Conservation (phyloP, 2,888 invertebrate species). For the Ganaspis brasiliensis region DNA sequence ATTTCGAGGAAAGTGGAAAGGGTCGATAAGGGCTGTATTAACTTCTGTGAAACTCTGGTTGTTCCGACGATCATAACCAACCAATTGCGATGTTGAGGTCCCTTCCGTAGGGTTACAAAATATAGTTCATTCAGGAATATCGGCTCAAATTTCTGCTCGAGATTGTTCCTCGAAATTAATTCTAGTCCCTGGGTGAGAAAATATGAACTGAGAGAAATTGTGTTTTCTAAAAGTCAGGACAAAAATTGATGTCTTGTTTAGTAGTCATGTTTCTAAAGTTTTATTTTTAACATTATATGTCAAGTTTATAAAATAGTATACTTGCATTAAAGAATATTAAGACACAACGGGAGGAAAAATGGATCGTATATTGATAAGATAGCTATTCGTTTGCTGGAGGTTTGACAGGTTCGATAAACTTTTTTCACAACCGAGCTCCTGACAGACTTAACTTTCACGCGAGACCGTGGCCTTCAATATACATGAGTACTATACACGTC, state of each 20-base stretch:
- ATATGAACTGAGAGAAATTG: not conserved
- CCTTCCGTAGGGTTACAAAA: conserved; percentile 53
- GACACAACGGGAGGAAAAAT: conserved; percentile 2
- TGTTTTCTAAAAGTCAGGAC: no score
- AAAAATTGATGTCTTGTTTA: no score
- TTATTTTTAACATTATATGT: not conserved
- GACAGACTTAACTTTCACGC: conserved; percentile 63
- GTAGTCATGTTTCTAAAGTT: no score
- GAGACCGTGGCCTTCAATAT: conserved; percentile 42
- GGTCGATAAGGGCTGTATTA: conserved; percentile 56
- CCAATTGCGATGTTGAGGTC: conserved; percentile 57
- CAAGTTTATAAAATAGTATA: not conserved
- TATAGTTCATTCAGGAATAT: conserved; percentile 55
- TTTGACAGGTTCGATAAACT: conserved; percentile 71
- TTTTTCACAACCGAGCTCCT: conserved; percentile 63
- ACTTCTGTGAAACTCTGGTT: conserved; percentile 52
- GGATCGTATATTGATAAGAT: conserved; percentile 54
- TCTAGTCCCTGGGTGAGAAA: conserved; percentile 18
- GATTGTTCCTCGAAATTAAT: conserved; percentile 59
- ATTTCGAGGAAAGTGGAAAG: conserved; percentile 49
- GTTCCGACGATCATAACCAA: conserved; percentile 54
- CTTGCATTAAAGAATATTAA: conserved; percentile 7
- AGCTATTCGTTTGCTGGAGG: conserved; percentile 69
- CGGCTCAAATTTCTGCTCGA: conserved; percentile 52
- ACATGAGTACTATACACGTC: conserved; percentile 34